Conservation (phyloP, 2,888 invertebrate species). For the Furcula furcula region DNA sequence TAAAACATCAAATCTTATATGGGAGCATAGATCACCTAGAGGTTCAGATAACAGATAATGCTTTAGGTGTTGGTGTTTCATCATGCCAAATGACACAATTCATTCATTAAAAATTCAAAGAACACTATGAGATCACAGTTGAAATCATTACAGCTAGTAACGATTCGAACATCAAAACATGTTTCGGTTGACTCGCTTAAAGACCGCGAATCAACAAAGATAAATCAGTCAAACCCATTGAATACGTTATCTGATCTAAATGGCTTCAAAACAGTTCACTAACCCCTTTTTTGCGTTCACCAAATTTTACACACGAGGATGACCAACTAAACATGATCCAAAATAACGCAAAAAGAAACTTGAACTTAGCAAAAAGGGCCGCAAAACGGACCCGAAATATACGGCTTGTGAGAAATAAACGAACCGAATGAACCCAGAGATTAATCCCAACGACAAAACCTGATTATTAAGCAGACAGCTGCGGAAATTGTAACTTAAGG, state of each 20-base stretch:
- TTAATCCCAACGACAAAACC: constrained; percentile 21
- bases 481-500: constrained; percentile 19
- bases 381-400: constrained; percentile 9
- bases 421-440: constrained; percentile 4
- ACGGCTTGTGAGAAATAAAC: constrained; percentile 4
- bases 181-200: constrained; percentile 10
- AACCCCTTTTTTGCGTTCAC: constrained; percentile 9
- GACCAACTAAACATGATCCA: too few relatives aligned
- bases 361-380: not conserved
- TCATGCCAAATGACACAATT: too few relatives aligned
- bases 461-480: constrained; percentile 25
- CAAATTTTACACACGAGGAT: not conserved
- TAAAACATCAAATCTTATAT: too few relatives aligned
- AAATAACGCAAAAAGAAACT: not conserved
- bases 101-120: too few relatives aligned
- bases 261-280: constrained; percentile 15
- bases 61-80: too few relatives aligned
- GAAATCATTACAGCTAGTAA: not conserved
- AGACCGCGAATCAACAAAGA: constrained; percentile 1
- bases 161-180: constrained; percentile 13
- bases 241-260: constrained; percentile 4
- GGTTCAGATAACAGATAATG: too few relatives aligned
- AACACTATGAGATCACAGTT: not conserved
- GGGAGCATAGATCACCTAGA: too few relatives aligned
- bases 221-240: constrained; percentile 10